phyloP scores from a whole-genome alignment of 2,797 vertebrate species.

The Macropodus opercularis region DNA sequence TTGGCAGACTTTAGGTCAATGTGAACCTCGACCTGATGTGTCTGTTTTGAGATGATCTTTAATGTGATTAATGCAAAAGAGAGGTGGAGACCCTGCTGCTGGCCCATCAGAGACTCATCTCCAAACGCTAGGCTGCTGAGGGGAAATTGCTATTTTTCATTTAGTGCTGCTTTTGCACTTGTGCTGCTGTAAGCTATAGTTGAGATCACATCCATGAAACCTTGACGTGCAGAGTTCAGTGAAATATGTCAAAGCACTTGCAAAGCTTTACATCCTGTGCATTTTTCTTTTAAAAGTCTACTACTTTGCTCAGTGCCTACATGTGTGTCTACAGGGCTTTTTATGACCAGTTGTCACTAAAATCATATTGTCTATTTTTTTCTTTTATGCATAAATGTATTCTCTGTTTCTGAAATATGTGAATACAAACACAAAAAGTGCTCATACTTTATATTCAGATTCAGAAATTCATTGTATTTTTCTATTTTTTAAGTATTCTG shows the following conservation, averaged over 20 bases:
- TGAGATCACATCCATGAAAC: constrained; percentile 14
- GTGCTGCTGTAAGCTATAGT: constrained; percentile 20
- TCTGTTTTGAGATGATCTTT: constrained; percentile 73
- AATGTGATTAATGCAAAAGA: constrained; percentile 81
- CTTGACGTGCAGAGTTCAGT: constrained; percentile 2
- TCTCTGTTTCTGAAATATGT: not conserved
- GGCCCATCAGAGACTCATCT: constrained; percentile 59
- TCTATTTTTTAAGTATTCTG: constrained; percentile 9
- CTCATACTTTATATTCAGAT: constrained; percentile 1
- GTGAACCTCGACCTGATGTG: no score
- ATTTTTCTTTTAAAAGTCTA: constrained; percentile 18
- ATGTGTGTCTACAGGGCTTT: constrained; percentile 1
- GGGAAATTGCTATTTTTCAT: constrained; percentile 45
- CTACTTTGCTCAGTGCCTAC: constrained; percentile 6
- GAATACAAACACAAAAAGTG: not conserved
- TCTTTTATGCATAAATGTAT: not conserved
- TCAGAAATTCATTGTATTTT: no score
- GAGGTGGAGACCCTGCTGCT: constrained; percentile 70
- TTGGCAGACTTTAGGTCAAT: no score
- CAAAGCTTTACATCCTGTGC: not conserved
- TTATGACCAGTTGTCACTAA: constrained; percentile 14
- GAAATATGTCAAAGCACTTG: constrained; percentile 22
- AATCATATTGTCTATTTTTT: not conserved
- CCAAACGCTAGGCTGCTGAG: constrained; percentile 44
- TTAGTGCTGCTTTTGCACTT: constrained; percentile 47